Base-by-base conservation (phyloP, 2,888 invertebrate genomes). In the Mechanitis messenoides region DNA sequence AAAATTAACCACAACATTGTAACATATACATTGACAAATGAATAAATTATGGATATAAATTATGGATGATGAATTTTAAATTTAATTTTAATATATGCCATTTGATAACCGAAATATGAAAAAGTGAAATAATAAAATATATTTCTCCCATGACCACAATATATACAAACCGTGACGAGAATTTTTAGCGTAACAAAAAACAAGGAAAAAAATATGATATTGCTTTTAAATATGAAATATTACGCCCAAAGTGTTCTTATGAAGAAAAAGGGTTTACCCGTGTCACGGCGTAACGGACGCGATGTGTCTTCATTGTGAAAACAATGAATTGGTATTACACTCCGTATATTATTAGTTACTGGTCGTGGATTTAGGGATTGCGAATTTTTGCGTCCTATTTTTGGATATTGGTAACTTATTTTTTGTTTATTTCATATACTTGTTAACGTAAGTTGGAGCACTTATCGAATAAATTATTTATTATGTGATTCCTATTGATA, bases 181-280 rank as follows among this genome's bases (percentile, higher is more conserved):
- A 64, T 64, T 64, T 63, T 61, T 58, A 56, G 56, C 38, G 56
- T 42, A 33, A 62, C 62, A 57, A 62, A 64, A 56, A 55, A 33
- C 56, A 66, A 63, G 80, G 77, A 76, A 75, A 80, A 20, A 84
- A 81, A 84, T 84, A 85, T 78, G 81, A 84, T 85, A 85, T 84
- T 81, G 81, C 83, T 83, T 85, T 86, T 86, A 87, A 87, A 86
- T 84, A 83, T 86, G 85, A 88, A 84, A 85, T 85, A 72, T 71
- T 65, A 82, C 78, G 71, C 68, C 74, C 73, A 77, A 81, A 80
- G 80, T 81, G 83, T 79, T 66, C 64, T 79, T 84, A 86, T 84
- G 84, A 85, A 85, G 85, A 85, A 82, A 83, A 85, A 85, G 85
- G 85, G 85, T 82, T 77, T 68, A 83, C 83, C 81, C 81, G 74